These are phyloP conservation scores for Avahi laniger DNA, from an alignment of 2,797 vertebrate genomes.

Conservation along the genomic window DNA sequence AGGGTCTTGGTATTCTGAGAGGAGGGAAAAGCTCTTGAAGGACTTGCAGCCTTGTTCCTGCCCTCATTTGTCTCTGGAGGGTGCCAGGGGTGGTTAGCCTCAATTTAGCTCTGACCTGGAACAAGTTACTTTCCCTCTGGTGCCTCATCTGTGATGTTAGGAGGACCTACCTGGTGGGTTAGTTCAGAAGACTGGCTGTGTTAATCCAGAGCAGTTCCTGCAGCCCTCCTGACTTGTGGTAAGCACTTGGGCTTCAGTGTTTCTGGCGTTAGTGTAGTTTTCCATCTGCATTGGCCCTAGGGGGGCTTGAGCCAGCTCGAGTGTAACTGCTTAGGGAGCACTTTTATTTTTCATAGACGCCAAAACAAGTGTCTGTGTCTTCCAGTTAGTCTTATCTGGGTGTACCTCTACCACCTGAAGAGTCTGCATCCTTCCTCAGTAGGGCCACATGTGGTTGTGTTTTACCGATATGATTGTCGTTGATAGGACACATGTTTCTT, in stretches of 20 bases:
- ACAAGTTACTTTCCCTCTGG: background rate
- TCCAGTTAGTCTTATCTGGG: background rate
- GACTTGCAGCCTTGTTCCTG: background rate
- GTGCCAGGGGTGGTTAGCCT: background rate
- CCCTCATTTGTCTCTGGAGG: background rate
- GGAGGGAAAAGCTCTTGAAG: background rate
- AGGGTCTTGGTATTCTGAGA: background rate
- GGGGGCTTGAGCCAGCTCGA: background rate
- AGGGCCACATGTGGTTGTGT: background rate
- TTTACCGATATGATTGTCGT: background rate
- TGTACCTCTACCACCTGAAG: background rate
- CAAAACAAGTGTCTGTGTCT: background rate
- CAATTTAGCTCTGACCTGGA: background rate
- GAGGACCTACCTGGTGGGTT: background rate
- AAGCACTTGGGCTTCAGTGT: background rate
- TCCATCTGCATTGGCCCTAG: rapidly evolving
- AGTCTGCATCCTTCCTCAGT: background rate
- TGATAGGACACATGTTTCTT: background rate
- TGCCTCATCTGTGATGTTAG: background rate
- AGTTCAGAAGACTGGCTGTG: background rate
- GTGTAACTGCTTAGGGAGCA: background rate
- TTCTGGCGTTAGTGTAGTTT: background rate
- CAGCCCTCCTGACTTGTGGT: rapidly evolving
- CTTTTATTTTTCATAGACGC: background rate
- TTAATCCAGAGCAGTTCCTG: rapidly evolving